Conservation (phyloP, 2,797 vertebrate genomes). For the Champsocephalus gunnari region DNA sequence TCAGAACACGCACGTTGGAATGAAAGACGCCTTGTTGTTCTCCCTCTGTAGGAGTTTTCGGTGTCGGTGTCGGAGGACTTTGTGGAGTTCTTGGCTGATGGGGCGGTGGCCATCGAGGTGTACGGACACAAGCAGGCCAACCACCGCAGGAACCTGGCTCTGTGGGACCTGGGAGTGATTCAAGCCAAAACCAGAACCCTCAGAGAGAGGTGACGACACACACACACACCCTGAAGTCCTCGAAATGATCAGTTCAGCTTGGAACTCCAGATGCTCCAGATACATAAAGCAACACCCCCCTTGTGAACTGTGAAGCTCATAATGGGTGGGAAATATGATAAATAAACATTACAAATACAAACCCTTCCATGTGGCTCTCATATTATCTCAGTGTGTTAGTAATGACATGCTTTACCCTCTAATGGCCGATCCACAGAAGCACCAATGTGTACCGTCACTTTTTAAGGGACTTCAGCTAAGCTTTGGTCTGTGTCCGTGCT, state of each 20-base stretch:
- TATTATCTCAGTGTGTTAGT: too few species aligned
- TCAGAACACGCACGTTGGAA: not conserved
- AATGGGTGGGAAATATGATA: too few species aligned
- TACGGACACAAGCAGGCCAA: slow-evolving; percentile 93
- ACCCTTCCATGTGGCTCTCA: too few species aligned
- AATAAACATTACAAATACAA: too few species aligned
- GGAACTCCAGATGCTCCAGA: too few species aligned
- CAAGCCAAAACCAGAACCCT: slow-evolving; percentile 96
- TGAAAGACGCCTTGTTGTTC: not conserved
- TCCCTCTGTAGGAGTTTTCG: slow-evolving; percentile 86
- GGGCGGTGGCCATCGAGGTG: slow-evolving; percentile 94
- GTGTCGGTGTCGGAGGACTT: slow-evolving; percentile 92
- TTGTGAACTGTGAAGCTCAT: too few species aligned
- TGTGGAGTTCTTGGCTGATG: slow-evolving; percentile 92
- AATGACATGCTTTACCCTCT: too few species aligned
- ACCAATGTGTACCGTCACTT: not conserved
- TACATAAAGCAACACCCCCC: too few species aligned
- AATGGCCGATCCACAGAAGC: not conserved
- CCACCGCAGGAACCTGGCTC: slow-evolving; percentile 90
- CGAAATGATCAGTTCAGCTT: too few species aligned
- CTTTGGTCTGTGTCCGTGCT: not conserved
- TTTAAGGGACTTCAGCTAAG: not conserved
- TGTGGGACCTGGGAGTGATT: slow-evolving; percentile 97
- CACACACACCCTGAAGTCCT: too few species aligned
- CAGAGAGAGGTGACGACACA: slow-evolving; percentile 88